Evolutionary conservation across 2,888 invertebrate genomes (phyloP).

Genomic region (Drosophila paucipuncta): DNA sequence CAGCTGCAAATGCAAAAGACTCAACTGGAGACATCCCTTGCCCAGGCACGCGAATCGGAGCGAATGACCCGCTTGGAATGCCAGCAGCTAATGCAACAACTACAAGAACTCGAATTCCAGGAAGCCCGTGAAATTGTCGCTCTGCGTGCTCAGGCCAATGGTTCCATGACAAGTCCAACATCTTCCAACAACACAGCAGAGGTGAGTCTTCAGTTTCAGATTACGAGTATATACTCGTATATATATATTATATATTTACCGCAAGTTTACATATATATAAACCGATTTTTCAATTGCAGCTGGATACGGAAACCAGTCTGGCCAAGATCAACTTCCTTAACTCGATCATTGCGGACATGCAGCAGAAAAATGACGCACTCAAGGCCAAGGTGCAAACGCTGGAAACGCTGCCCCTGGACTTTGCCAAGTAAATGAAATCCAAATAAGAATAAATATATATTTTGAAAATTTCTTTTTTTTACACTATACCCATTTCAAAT

Average conservation of each 20-base stretch:
- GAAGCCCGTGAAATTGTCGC: slow-evolving; percentile 73
- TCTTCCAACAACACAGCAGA: slow-evolving; percentile 24
- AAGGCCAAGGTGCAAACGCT: slow-evolving; percentile 92
- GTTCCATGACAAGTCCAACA: slow-evolving; percentile 3
- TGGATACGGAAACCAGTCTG: slow-evolving; percentile 86
- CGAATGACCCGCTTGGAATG: slow-evolving; percentile 56
- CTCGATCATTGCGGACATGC: slow-evolving; percentile 98
- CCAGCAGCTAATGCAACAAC: slow-evolving; percentile 56
- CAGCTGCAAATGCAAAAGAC: slow-evolving; percentile 57
- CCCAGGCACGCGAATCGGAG: slow-evolving; percentile 47
- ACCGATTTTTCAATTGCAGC: slow-evolving; percentile 6
- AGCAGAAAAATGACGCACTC: slow-evolving; percentile 95
- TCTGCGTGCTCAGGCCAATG: slow-evolving; percentile 58
- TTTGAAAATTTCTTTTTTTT: not conserved
- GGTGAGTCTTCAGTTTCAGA: slow-evolving; percentile 2
- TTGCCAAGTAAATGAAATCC: slow-evolving; percentile 86
- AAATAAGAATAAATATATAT: not conserved
- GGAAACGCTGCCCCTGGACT: slow-evolving; percentile 86
- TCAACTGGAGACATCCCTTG: slow-evolving; percentile 59
- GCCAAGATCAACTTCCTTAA: slow-evolving; percentile 96
- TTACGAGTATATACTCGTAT: not conserved
- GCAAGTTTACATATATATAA: not conserved
- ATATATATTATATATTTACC: not conserved
- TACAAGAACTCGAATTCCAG: slow-evolving; percentile 69
- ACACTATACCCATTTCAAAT: too few species aligned